Evolutionary conservation across 2,113 vertebrate species (phyloP).

Genomic region (Dermatemys mawii): DNA sequence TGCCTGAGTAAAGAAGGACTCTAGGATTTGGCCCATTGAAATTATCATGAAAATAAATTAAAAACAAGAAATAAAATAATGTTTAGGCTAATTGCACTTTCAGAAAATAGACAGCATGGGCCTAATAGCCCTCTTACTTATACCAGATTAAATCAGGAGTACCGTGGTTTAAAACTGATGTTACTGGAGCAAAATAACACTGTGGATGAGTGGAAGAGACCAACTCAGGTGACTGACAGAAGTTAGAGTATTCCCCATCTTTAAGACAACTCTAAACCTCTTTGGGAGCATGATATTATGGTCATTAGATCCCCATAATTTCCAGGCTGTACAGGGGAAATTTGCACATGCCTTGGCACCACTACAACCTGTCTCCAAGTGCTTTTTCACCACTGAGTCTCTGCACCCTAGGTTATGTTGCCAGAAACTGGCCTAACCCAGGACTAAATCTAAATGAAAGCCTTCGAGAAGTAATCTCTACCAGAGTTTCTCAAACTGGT

Average conservation of each 20-base stretch:
- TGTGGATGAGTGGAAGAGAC: not conserved
- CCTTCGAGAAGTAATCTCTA: not conserved
- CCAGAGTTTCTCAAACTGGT: not conserved
- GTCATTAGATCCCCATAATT: not conserved
- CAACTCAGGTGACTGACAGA: not conserved
- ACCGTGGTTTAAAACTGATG: not conserved
- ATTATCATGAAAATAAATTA: slow-evolving; percentile 11
- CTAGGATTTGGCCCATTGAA: not conserved
- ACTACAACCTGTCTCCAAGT: not conserved
- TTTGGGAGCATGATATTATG: not conserved
- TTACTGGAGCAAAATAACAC: not conserved
- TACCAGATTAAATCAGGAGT: not conserved
- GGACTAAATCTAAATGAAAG: not conserved
- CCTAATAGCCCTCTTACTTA: not conserved
- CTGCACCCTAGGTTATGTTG: rapidly evolving
- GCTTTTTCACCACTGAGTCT: not conserved
- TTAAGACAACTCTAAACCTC: not conserved
- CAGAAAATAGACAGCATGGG: not conserved
- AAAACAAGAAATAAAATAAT: not conserved
- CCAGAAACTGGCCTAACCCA: not conserved
- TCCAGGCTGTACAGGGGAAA: not conserved
- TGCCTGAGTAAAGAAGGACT: not conserved
- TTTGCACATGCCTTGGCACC: not conserved
- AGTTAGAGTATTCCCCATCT: not conserved
- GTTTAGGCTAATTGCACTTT: rapidly evolving